Evolutionary conservation across 2,888 invertebrate genomes (phyloP).

Genomic region (Pseudanteris insignis): DNA sequence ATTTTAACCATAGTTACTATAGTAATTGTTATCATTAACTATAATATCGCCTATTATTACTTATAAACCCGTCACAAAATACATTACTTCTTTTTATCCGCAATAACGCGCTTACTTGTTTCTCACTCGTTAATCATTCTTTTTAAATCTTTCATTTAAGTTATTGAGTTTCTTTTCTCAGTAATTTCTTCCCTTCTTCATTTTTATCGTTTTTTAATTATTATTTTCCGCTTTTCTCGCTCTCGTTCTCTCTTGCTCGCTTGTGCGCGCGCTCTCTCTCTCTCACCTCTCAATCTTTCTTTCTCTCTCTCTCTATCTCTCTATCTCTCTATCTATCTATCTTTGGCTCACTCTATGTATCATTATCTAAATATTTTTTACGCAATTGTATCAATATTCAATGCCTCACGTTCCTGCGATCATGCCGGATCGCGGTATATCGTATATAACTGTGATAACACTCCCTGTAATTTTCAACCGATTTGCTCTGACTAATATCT

Average conservation of each 20-base stretch:
- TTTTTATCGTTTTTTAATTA: slow-evolving; percentile 1
- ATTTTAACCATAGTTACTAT: slow-evolving; percentile 46
- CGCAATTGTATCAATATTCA: slow-evolving; percentile 45
- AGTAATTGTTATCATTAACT: slow-evolving; percentile 48
- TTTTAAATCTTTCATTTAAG: slow-evolving; percentile 37
- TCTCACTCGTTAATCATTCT: slow-evolving; percentile 42
- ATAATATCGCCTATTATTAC: slow-evolving; percentile 57
- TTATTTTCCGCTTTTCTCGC: neutral
- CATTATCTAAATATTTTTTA: slow-evolving; percentile 28
- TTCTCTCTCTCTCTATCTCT: slow-evolving; percentile 17
- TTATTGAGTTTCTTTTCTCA: slow-evolving; percentile 21
- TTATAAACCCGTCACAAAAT: slow-evolving; percentile 66
- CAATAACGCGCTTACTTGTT: slow-evolving; percentile 42
- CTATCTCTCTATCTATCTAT: slow-evolving; percentile 13
- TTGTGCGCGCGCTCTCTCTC: neutral
- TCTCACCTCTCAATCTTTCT: neutral
- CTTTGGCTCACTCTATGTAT: slow-evolving; percentile 35
- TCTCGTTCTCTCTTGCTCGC: slow-evolving; percentile 2
- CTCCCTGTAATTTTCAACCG: slow-evolving; percentile 23
- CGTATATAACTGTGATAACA: slow-evolving; percentile 18
- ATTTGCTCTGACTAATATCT: slow-evolving; percentile 16
- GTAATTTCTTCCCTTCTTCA: neutral
- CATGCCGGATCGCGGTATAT: slow-evolving; percentile 19
- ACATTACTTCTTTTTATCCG: slow-evolving; percentile 56
- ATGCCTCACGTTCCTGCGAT: slow-evolving; percentile 32